Percentiles rank a stretch among this genome's conserved stretches.
These are phyloP conservation scores for Gavia stellata DNA, from an alignment of 2,113 vertebrate genomes.

Conservation along the genomic window DNA sequence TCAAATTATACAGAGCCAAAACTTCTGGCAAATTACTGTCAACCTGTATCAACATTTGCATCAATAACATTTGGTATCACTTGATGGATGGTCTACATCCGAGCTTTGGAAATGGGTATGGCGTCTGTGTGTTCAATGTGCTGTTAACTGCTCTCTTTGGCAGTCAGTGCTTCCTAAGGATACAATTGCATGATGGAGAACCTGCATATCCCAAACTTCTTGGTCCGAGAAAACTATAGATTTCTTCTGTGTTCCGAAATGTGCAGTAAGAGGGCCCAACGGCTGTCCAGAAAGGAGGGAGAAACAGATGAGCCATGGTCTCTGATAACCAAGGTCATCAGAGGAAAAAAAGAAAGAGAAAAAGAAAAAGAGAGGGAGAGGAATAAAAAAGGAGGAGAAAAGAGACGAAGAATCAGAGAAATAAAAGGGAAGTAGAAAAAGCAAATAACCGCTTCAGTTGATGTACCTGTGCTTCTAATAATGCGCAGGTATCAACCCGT, in stretches of 20 bases:
- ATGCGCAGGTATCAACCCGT: background rate
- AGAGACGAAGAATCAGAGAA: background rate
- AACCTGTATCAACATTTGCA: background rate
- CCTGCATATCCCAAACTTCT: background rate
- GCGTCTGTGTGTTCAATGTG: background rate
- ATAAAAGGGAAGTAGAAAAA: background rate
- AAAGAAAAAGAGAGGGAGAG: no score
- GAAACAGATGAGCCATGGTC: background rate
- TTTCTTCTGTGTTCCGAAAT: background rate
- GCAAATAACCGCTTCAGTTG: background rate
- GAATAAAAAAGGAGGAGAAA: background rate
- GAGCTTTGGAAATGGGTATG: background rate
- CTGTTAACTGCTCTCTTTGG: background rate
- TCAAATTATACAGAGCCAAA: background rate
- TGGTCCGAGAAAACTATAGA: background rate
- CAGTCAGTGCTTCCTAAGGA: background rate
- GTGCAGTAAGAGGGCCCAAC: background rate
- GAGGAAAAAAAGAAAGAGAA: fast-evolving
- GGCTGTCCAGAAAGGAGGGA: background rate
- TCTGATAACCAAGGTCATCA: background rate
- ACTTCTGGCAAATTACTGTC: conserved; percentile 4
- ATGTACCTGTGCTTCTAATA: background rate
- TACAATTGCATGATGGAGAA: background rate
- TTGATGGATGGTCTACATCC: background rate
- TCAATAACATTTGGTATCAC: background rate